phyloP scores from a whole-genome alignment of 35 echinoderm and acorn worm species.

The Acanthaster planci region DNA sequence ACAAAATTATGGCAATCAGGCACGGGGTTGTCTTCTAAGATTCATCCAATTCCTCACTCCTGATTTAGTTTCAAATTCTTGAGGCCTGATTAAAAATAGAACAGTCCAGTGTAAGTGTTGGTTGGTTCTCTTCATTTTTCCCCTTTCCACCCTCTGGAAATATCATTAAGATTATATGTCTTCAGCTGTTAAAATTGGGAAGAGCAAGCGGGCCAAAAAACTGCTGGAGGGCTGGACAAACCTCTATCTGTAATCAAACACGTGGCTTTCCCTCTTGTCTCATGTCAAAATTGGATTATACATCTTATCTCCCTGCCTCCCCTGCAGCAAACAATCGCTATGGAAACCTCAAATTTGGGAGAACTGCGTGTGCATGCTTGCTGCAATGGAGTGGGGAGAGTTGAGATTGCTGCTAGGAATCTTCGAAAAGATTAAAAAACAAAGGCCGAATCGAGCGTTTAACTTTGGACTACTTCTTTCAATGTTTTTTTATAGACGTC shows the following conservation, averaged over 20 bases:
- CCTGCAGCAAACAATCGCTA: neutral
- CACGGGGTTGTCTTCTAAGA: neutral
- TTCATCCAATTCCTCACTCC: neutral
- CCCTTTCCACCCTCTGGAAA: neutral
- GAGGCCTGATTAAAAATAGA: neutral
- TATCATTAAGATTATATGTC: neutral
- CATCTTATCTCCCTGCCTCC: slow-evolving; percentile 2
- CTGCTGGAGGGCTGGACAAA: neutral
- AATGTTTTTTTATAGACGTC: too few species aligned
- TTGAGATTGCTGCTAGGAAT: too few species aligned
- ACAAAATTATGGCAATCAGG: slow-evolving; percentile 7
- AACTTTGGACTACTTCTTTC: too few species aligned
- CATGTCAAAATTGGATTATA: slow-evolving; percentile 25
- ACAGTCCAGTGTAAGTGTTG: neutral
- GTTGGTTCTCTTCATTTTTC: neutral
- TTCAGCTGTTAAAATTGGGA: neutral
- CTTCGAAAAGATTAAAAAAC: too few species aligned
- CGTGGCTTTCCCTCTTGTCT: neutral
- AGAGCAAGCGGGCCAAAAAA: neutral
- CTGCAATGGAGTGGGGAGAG: too few species aligned
- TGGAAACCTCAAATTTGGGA: neutral
- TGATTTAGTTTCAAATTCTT: slow-evolving; percentile 17
- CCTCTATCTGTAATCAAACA: slow-evolving; percentile 25
- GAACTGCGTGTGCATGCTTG: too few species aligned
- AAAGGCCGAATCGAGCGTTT: too few species aligned